Base-by-base conservation (phyloP, 2,113 vertebrate genomes). In the Ornithorhynchus anatinus region DNA sequence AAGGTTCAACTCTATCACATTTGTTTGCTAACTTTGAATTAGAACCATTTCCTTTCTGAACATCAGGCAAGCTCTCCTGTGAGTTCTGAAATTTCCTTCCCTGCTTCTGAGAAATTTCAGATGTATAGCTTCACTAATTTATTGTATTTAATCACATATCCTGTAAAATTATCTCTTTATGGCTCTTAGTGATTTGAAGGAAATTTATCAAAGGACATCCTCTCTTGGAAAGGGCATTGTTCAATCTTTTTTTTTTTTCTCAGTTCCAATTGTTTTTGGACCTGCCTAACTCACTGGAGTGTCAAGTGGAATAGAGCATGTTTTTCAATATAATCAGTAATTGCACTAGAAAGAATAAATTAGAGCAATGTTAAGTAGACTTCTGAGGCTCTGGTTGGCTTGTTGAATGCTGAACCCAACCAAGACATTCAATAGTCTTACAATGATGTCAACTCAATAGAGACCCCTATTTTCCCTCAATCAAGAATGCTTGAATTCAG, bases 121-220 rank as follows among this genome's bases (percentile, higher is more conserved):
- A 22, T 44, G 63, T 59, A 9, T 64, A 44, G 35, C 79, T 81
- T 69, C 63, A 72, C 53, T 58, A 81, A 88, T 81, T 80, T 83
- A 86, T 58, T 84, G 39, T 51, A 77, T 79, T 89, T 89, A 88
- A 85, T 83, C 69, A 80, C 65, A 83, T 66, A 82, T 57, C 42
- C 31, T 43, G 45, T 77, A 70, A 82, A 76, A 84, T 76, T 64
- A 76, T 69, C 71, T 74, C 62, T 48, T 48, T 42, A 3, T 65
- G 39, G 59, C 54, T 77, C 85, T 73, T 65, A 36, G 43, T 7
- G 9, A 75, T 81, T 82, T 32, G 69, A 86, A 75, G 86, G 69
- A 86, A 75, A 86, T 81, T 89, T 78, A 80, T 76, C 57, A 54
- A 16, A 8, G 42, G 45, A 69, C 23, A 85, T 75, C 31, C 80